Percentiles rank a stretch among this genome's conserved stretches.
Evolutionary conservation across 2,888 invertebrate genomes (phyloP).

Genomic region (Ephialtes manifestator): DNA sequence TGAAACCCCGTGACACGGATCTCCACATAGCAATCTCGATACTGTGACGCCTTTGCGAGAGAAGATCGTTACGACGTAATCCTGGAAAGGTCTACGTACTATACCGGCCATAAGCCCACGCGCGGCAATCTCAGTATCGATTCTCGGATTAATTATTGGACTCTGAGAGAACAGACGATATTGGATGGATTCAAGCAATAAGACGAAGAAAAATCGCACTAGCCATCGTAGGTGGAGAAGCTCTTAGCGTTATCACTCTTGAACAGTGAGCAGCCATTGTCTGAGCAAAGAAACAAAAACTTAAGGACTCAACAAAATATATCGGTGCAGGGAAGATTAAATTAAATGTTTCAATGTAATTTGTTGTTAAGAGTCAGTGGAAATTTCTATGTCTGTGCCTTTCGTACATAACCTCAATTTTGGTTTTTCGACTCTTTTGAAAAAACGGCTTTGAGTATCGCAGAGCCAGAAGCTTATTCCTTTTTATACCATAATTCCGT

Average conservation of each 20-base stretch:
- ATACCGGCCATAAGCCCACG: slow-evolving; percentile 2
- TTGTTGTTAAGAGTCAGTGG: not conserved
- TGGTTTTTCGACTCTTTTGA: too few relatives aligned
- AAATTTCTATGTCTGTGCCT: too few relatives aligned
- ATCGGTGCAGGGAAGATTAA: not conserved
- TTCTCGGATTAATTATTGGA: slow-evolving; percentile 45
- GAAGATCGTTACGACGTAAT: slow-evolving; percentile 17
- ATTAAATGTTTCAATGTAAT: not conserved
- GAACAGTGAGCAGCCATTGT: not conserved
- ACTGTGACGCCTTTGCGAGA: not conserved
- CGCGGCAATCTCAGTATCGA: slow-evolving; percentile 33
- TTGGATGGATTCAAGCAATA: slow-evolving; percentile 15
- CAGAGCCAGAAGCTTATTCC: too few relatives aligned
- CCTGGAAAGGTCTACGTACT: slow-evolving; percentile 1
- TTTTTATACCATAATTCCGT: too few relatives aligned
- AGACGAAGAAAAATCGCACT: not conserved
- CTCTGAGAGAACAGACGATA: slow-evolving; percentile 20
- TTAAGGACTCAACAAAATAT: not conserved
- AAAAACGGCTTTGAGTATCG: too few relatives aligned
- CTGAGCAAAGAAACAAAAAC: not conserved
- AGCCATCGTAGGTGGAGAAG: not conserved
- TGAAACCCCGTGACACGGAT: not conserved
- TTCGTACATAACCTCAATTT: too few relatives aligned
- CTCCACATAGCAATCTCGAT: not conserved
- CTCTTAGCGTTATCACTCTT: slow-evolving; percentile 7